phyloP scores from a whole-genome alignment of 2,888 invertebrate genomes.

The Nymphalis c-album region DNA sequence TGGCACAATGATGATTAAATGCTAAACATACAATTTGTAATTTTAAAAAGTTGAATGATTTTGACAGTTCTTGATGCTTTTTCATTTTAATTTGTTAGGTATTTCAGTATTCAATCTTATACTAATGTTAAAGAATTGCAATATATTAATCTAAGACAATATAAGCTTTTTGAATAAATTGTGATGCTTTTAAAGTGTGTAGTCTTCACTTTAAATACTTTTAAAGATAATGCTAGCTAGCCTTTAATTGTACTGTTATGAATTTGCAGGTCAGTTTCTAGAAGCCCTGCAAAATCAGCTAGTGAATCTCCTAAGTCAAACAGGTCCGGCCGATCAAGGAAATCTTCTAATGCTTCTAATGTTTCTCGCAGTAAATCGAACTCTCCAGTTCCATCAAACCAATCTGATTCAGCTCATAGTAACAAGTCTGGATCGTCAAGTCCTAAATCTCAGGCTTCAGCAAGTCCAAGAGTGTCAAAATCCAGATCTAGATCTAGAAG shows the following conservation, averaged over 20 bases:
- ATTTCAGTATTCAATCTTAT: too few species aligned
- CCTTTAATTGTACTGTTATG: neutral
- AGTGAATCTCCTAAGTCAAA: constrained; percentile 74
- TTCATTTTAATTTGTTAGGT: too few species aligned
- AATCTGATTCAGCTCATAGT: constrained; percentile 71
- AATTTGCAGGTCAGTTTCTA: constrained; percentile 65
- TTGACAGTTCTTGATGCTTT: too few species aligned
- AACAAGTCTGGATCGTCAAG: constrained; percentile 74
- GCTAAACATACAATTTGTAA: too few species aligned
- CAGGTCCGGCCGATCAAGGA: constrained; percentile 58
- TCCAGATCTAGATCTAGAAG: constrained; percentile 64
- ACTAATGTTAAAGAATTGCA: too few species aligned
- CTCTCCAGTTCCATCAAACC: constrained; percentile 66
- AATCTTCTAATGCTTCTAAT: constrained; percentile 65
- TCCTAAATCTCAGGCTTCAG: constrained; percentile 70
- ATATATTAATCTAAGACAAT: too few species aligned
- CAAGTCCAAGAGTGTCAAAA: constrained; percentile 61
- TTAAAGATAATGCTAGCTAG: neutral
- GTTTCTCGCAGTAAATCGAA: constrained; percentile 73
- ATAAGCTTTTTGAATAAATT: too few species aligned
- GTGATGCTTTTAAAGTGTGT: too few species aligned
- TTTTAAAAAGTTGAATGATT: too few species aligned
- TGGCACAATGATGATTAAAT: too few species aligned
- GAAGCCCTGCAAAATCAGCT: constrained; percentile 67
- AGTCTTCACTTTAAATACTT: neutral